A percentile compares a stretch with the other conserved stretches of the same genome.
phyloP scores from a whole-genome alignment of 1,140 invertebrate genomes.

The Adoxophyes honmai region DNA sequence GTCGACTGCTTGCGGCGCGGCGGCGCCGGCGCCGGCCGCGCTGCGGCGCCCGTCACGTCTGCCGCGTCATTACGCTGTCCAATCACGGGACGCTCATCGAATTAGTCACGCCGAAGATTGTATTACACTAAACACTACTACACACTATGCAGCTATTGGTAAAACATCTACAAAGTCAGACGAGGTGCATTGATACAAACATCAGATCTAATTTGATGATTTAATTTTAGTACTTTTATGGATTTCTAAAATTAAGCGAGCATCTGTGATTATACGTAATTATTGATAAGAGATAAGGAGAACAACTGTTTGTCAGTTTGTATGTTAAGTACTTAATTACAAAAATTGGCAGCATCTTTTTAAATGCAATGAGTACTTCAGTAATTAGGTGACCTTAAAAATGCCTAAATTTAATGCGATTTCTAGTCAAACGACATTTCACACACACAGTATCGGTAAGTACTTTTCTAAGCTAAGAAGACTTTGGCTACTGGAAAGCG shows the following conservation, averaged over 20 bases:
- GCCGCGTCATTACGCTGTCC: conserved; percentile 9
- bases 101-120: neutral
- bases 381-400: conserved; percentile 9
- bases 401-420: conserved; percentile 4
- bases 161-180: conserved; percentile 5
- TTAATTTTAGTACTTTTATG: neutral
- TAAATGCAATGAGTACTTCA: neutral
- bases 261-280: neutral
- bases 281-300: neutral
- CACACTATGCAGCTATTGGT: conserved; percentile 9
- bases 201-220: neutral
- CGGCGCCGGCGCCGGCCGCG: neutral
- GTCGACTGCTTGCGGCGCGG: neutral
- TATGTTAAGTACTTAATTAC: neutral
- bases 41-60: neutral
- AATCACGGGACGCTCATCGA: neutral
- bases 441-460: conserved; percentile 18
- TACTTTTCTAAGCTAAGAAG: neutral
- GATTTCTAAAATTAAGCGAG: neutral
- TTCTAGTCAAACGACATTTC: conserved; percentile 11
- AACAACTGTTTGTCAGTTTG: too few relatives aligned
- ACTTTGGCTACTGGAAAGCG: conserved; percentile 33
- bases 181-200: neutral
- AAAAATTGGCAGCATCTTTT: neutral
- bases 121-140: neutral